These are phyloP conservation scores for Panurus biarmicus DNA, from an alignment of 2,113 vertebrate species.

Conservation along the genomic window DNA sequence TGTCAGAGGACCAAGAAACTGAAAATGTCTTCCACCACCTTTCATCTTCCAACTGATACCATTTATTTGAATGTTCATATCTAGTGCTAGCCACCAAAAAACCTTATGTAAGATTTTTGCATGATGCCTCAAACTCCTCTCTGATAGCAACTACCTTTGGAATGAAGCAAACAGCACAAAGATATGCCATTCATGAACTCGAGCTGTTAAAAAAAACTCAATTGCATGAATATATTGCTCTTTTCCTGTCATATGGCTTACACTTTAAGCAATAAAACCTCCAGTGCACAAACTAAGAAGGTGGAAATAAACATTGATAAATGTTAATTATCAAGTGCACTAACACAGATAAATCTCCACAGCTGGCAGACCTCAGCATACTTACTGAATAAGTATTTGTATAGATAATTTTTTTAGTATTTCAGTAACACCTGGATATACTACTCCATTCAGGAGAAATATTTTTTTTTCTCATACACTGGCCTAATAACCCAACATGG, in stretches of 20 bases:
- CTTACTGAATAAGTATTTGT: background rate
- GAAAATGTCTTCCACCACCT: background rate
- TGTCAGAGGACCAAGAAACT: background rate
- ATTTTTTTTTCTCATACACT: background rate
- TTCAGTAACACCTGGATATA: background rate
- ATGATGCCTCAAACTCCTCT: background rate
- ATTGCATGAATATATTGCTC: background rate
- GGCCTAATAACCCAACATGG: background rate
- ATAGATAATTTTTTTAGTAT: background rate
- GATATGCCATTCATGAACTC: background rate
- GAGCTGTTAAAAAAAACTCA: background rate
- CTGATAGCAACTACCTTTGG: background rate
- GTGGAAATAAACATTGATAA: background rate
- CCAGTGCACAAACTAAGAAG: background rate
- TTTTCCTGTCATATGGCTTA: background rate
- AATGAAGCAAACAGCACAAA: background rate
- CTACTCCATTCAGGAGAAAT: background rate
- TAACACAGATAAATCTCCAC: background rate
- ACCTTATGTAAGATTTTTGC: background rate
- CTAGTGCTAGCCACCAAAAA: background rate
- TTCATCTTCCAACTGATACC: rapidly evolving
- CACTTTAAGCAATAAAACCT: background rate
- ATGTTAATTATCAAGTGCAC: background rate
- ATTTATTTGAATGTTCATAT: background rate
- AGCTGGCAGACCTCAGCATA: background rate